Percentiles rank a stretch among this genome's conserved stretches.
Evolutionary conservation across 2,888 invertebrate genomes (phyloP).

Genomic region (Drosophila nr. perissopoda): DNA sequence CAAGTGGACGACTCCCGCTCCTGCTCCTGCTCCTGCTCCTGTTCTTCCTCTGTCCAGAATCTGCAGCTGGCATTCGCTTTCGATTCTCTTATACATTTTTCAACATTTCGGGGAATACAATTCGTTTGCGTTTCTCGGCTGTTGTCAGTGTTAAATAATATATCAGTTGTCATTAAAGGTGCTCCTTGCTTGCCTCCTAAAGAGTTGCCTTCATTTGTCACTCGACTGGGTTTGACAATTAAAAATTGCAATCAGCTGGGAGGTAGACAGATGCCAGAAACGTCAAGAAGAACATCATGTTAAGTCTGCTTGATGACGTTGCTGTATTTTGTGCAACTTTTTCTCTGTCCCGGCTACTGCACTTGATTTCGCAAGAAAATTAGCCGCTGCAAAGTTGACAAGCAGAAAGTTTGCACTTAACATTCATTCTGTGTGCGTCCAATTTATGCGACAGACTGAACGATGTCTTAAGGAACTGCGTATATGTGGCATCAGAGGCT

Average conservation of each 20-base stretch:
- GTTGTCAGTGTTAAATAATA: conserved; percentile 73
- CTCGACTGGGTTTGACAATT: conserved; percentile 74
- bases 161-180: conserved; percentile 73
- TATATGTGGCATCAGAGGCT: neutral
- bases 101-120: conserved; percentile 63
- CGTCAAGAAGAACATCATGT: conserved; percentile 39
- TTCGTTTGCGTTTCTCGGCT: conserved; percentile 59
- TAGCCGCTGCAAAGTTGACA: conserved; percentile 31
- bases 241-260: conserved; percentile 67
- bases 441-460: neutral
- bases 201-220: conserved; percentile 67
- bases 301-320: conserved; percentile 25
- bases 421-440: conserved; percentile 12
- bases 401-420: conserved; percentile 15
- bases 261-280: conserved; percentile 47
- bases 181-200: conserved; percentile 8
- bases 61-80: conserved; percentile 9
- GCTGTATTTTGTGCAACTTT: neutral
- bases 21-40: neutral
- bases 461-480: neutral
- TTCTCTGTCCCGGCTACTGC: neutral
- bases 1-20: conserved; percentile 37
- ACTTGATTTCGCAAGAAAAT: conserved; percentile 47
- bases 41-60: neutral
- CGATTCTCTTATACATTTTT: conserved; percentile 53